Evolutionary conservation across 35 echinoderm and acorn worm species (phyloP), one percentile per base, ranked within the genome.

Genomic region (Amphiura filiformis): DNA sequence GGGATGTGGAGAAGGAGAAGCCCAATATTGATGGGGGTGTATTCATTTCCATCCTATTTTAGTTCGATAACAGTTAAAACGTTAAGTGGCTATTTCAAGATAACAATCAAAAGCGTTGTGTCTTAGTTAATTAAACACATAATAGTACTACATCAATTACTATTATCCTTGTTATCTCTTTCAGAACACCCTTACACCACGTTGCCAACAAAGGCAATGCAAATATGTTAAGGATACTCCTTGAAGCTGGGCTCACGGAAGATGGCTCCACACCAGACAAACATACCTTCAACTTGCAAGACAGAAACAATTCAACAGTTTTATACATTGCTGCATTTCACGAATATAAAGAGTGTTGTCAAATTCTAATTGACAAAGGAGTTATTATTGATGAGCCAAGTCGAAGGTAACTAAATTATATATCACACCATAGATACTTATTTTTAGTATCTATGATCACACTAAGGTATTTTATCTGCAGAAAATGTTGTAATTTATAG

Each of bases 301-400:
- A 85, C 56, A 85, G 35, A 1, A 40, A 85, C 32, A 85, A 85
- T 14, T 28, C 36, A 15, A 36, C 83, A 9, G n/a, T 40, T 36
- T 56, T 85, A 2, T 85, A 65, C 28, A n/a, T 85, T 13, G 83
- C 83, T 12, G 83, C 83, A 20, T 70, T 37, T 11, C 56, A 61
- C n/a, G 56, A 85, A 35, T 39, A 85, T 40, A 61, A 65, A 85
- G 44, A 85, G 26, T 85, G 83, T 37, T 85, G 83, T 36, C 31
- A 70, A 40, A 32, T 85, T 61, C 83, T 85, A 0, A 23, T 85
- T 37, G 83, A 65, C 23, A 15, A 23, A 65, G 83, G 83, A 15
- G 32, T 34, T 36, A 65, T 26, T 13, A 40, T 85, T 37, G 83
- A 85, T 61, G 83, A 85, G 49, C 38, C 40, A 37, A 85, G 44